Evolutionary conservation across 1,140 invertebrate species (phyloP).

Genomic region (Nephotettix cincticeps): DNA sequence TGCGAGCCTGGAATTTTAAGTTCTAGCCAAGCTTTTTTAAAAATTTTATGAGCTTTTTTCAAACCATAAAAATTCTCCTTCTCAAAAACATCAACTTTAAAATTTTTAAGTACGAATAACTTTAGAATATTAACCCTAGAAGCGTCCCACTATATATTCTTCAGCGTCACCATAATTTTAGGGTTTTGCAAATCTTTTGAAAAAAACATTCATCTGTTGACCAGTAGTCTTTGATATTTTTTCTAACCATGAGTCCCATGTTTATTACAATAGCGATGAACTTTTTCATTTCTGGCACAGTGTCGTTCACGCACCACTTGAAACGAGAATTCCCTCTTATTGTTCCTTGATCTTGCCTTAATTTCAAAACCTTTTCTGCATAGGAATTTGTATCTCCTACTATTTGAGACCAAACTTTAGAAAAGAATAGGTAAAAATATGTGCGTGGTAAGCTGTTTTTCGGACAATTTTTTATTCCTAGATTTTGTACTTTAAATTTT

Average conservation of each 20-base stretch:
- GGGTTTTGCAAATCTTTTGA: too few relatives aligned
- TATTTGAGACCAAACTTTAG: neutral
- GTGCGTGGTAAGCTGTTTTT: neutral
- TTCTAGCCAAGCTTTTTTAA: too few relatives aligned
- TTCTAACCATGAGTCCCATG: neutral
- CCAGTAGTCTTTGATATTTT: constrained; percentile 18
- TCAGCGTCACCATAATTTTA: too few relatives aligned
- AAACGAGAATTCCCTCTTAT: neutral
- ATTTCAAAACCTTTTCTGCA: neutral
- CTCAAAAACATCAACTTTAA: too few relatives aligned
- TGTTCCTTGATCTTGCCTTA: neutral
- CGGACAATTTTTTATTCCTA: neutral
- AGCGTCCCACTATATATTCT: too few relatives aligned
- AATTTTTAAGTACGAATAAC: too few relatives aligned
- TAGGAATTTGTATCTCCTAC: too few relatives aligned
- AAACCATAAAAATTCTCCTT: too few relatives aligned
- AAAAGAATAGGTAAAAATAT: constrained; percentile 1
- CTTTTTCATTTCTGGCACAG: constrained; percentile 5
- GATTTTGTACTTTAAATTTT: neutral
- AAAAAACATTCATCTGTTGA: neutral
- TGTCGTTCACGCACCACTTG: neutral
- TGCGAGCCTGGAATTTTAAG: too few relatives aligned
- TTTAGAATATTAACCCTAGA: too few relatives aligned
- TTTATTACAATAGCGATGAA: neutral
- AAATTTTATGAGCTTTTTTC: too few relatives aligned